Evolutionary conservation across 1,140 invertebrate genomes (phyloP).

Genomic region (Microplitis demolitor): DNA sequence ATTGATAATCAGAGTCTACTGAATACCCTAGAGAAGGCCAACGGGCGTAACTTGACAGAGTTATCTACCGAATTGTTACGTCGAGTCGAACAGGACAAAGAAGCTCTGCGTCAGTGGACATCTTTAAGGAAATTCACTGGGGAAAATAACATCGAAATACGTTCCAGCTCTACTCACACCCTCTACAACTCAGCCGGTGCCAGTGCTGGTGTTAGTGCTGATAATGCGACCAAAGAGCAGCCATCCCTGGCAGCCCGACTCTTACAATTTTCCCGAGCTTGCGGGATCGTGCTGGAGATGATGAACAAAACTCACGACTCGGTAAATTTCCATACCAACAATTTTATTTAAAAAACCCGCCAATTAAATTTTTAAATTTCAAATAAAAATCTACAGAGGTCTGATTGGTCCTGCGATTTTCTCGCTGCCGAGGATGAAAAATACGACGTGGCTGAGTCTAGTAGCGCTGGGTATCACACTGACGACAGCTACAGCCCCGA

Average conservation of each 20-base stretch:
- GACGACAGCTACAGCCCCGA: constrained; percentile 53
- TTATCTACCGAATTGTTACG: constrained; percentile 66
- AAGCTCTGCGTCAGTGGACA: constrained; percentile 72
- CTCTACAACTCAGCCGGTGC: too few relatives aligned
- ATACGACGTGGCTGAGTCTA: constrained; percentile 38
- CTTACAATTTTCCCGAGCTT: constrained; percentile 84
- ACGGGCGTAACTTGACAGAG: constrained; percentile 51
- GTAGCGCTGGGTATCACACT: constrained; percentile 53
- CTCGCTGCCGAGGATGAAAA: constrained; percentile 22
- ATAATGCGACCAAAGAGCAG: constrained; percentile 37
- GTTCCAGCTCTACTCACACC: too few relatives aligned
- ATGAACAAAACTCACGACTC: constrained; percentile 61
- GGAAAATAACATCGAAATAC: constrained; percentile 34
- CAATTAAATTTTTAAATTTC: background rate
- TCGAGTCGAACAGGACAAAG: constrained; percentile 74
- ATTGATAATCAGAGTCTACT: constrained; percentile 91
- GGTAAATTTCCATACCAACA: constrained; percentile 1
- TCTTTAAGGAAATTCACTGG: constrained; percentile 63
- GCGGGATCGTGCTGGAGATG: constrained; percentile 76
- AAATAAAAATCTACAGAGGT: constrained; percentile 6
- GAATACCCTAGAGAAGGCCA: constrained; percentile 77
- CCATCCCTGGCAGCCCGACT: constrained; percentile 67
- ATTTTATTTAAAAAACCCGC: background rate
- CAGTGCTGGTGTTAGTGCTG: constrained; percentile 26
- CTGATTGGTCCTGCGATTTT: constrained; percentile 17